Evolutionary conservation across 2,797 vertebrate species (phyloP), one percentile per base, ranked within the genome.

Genomic region (Propithecus deckenii): DNA sequence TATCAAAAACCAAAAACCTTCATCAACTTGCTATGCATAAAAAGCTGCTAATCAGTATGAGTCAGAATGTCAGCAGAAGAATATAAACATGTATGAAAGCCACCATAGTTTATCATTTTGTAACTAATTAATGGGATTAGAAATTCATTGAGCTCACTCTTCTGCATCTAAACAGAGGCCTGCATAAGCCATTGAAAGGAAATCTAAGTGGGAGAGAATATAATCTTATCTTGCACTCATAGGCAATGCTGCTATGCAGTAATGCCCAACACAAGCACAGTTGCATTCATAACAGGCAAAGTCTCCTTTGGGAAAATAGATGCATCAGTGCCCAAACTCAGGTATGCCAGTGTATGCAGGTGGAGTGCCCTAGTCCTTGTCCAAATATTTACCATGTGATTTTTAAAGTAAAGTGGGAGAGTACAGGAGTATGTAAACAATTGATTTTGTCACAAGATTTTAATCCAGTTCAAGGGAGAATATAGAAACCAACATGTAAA

Each of bases 91-190:
- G 55, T 32, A 4, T 89, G 46, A 92, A 50, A 93, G 90, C 41
- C 65, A 83, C 71, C 32, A 92, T 46, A 43, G 17, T n/a, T 97
- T 95, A 97, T 69, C 89, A 89, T 97, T 97, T 96, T 50, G 50
- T 91, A 61, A 12, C 67, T 96, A 91, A 96, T 94, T 95, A 79
- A 76, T 76, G 25, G 57, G 50, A 59, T 90, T 93, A 81, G 94
- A 98, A 97, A 35, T 85, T 84, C 74, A 46, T 52, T 71, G 61
- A 75, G 72, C 48, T 96, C 76, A 67, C 30, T 75, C 25, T 74
- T 90, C 30, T 28, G 4, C 57, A 76, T 57, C 41, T 88, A 91
- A 74, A 55, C 17, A 46, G 50, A 85, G 78, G 35, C 41, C 32
- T 38, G 11, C n/a, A 43, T 20, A 41, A 61, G 23, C 65, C 67